phyloP scores from a whole-genome alignment of 2,888 invertebrate species.

The Rhingia campestris region DNA sequence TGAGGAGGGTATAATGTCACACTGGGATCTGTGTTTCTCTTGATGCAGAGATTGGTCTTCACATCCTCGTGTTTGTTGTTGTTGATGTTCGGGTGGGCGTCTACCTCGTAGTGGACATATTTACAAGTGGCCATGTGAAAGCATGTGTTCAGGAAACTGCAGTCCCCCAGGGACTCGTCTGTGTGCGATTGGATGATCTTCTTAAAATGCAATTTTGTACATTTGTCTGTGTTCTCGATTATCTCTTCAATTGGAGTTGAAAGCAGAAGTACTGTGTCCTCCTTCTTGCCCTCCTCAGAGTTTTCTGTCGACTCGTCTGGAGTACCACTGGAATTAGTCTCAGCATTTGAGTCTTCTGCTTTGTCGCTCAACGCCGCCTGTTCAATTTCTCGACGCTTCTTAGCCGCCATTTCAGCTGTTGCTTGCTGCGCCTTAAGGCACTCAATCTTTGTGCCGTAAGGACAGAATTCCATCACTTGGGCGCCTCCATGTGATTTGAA shows the following conservation, averaged over 20 bases:
- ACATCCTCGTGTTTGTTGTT: slow-evolving; percentile 81
- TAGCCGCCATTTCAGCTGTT: slow-evolving; percentile 81
- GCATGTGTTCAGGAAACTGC: slow-evolving; percentile 98
- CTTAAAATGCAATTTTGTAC: slow-evolving; percentile 96
- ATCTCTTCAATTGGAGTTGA: slow-evolving; percentile 64
- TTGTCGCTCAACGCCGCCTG: slow-evolving; percentile 50
- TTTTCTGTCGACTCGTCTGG: slow-evolving; percentile 78
- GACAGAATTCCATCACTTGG: slow-evolving; percentile 97
- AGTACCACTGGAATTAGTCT: slow-evolving; percentile 73
- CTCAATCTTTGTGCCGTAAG: slow-evolving; percentile 96
- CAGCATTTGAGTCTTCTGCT: slow-evolving; percentile 69
- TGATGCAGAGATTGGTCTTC: slow-evolving; percentile 80
- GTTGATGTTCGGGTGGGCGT: slow-evolving; percentile 84
- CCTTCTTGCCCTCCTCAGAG: slow-evolving; percentile 62
- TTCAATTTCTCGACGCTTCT: slow-evolving; percentile 77
- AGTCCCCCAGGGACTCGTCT: slow-evolving; percentile 96
- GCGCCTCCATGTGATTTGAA: slow-evolving; percentile 98
- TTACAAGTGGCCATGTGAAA: slow-evolving; percentile 99
- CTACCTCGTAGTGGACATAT: slow-evolving; percentile 98
- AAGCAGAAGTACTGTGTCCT: slow-evolving; percentile 33
- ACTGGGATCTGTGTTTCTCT: slow-evolving; percentile 81
- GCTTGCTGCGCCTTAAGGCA: slow-evolving; percentile 86
- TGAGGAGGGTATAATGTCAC: slow-evolving; percentile 93
- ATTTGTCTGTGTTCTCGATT: slow-evolving; percentile 84
- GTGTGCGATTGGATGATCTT: slow-evolving; percentile 98